Conservation (phyloP, 2,113 vertebrate genomes). For the Piaya cayana region DNA sequence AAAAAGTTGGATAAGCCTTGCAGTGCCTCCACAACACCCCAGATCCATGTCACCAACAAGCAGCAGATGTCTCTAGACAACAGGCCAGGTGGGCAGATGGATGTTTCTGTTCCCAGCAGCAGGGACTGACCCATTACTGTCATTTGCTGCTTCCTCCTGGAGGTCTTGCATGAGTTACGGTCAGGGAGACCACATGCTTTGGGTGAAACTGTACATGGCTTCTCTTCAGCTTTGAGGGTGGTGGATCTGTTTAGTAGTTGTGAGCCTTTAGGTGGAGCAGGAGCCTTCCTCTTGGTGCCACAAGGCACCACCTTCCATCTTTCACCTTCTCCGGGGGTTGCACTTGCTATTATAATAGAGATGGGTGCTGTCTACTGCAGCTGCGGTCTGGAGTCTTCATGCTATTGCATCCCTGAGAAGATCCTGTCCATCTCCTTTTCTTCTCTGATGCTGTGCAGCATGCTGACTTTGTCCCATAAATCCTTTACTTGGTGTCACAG, state of each 20-base stretch:
- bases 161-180: background rate
- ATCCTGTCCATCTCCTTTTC: background rate
- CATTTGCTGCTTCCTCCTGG: background rate
- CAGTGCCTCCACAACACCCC: background rate
- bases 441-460: background rate
- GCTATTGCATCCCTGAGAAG: background rate
- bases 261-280: background rate
- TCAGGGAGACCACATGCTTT: background rate
- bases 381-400: background rate
- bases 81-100: background rate
- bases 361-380: background rate
- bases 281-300: background rate
- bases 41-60: background rate
- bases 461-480: accelerated
- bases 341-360: accelerated
- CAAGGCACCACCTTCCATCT: background rate
- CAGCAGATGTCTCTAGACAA: background rate
- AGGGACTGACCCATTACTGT: background rate
- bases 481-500: background rate
- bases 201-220: background rate
- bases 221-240: background rate
- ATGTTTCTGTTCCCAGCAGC: background rate
- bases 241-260: background rate
- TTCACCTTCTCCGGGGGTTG: background rate
- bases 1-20: background rate